Conservation (phyloP, 1,140 invertebrate genomes). For the Bombus consobrinus region DNA sequence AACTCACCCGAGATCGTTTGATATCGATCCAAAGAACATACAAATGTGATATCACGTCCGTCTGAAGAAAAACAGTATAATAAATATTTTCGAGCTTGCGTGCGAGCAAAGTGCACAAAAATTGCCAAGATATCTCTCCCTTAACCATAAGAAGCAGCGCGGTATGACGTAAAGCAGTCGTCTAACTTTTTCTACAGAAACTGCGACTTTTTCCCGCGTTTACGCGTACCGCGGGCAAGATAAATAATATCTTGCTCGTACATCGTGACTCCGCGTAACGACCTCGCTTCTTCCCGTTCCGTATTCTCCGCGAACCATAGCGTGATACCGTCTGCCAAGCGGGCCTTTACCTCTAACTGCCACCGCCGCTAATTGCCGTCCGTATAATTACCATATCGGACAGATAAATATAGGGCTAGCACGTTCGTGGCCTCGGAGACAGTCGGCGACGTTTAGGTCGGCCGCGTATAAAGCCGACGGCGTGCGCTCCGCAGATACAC, state of each 20-base stretch:
- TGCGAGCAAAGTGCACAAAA: neutral
- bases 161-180: neutral
- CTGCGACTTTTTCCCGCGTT: constrained; percentile 3
- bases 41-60: no score
- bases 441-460: constrained; percentile 35
- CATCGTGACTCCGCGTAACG: constrained; percentile 50
- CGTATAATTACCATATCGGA: constrained; percentile 75
- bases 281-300: constrained; percentile 42
- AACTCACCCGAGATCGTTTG: no score
- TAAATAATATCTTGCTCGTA: constrained; percentile 64
- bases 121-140: neutral
- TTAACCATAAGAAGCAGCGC: no score
- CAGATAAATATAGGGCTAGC: constrained; percentile 72
- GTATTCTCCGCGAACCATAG: constrained; percentile 26
- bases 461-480: constrained; percentile 31
- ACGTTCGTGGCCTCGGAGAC: constrained; percentile 61
- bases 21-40: no score
- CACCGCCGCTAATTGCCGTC: constrained; percentile 69
- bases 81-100: no score
- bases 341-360: constrained; percentile 54
- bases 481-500: constrained; percentile 34
- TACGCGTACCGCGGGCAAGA: constrained; percentile 8
- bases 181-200: neutral
- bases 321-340: constrained; percentile 45
- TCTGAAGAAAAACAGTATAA: no score